Base-by-base conservation (phyloP, 2,113 vertebrate genomes). In the Lasiurus borealis region DNA sequence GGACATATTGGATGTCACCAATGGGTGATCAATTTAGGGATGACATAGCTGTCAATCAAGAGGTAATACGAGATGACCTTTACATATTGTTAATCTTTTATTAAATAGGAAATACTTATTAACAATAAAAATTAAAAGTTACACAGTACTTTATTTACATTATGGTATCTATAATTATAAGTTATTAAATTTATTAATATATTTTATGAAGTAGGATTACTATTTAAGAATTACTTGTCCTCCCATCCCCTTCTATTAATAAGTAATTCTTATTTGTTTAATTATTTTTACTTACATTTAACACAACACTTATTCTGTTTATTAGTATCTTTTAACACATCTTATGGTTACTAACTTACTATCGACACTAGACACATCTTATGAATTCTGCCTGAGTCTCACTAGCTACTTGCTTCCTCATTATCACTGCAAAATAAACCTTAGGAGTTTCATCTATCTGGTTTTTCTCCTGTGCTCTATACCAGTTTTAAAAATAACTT, bases 41-140 rank as follows among this genome's bases (percentile, higher is more conserved):
- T 69, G 82, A 23, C 71, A 25, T 34, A 85, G 87, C 71, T 76
- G 34, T 54, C 78, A 88, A 21, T 75, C 44, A 85, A 27, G 50
- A 75, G 31, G 13, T 75, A 57, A 69, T 46, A 54, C 16, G 84
- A 81, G 4, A 76, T 92, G 48, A 50, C 54, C 5, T 62, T 71
- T 92, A 80, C 72, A 15, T 66, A 78, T 54, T 88, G 34, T 18
- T 85, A 89, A 48, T 57, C 83, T 75, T 88, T 85, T 34, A 54
- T 69, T 93, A 73, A 34, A 36, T 92, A 88, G 25, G 66, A 62
- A 75, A 27, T 75, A 8, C 34, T n/a, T 72, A 78, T 15, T 90
- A 52, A 50, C 59, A 88, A 57, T 69, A 57, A 44, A 85, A 77
- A 57, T 46, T 48, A 2, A 2, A n/a, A 57, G 66, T 82, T 59